Evolutionary conservation across 2,797 vertebrate genomes (phyloP), one percentile per base, ranked within the genome.

Genomic region (Acridotheres tristis): DNA sequence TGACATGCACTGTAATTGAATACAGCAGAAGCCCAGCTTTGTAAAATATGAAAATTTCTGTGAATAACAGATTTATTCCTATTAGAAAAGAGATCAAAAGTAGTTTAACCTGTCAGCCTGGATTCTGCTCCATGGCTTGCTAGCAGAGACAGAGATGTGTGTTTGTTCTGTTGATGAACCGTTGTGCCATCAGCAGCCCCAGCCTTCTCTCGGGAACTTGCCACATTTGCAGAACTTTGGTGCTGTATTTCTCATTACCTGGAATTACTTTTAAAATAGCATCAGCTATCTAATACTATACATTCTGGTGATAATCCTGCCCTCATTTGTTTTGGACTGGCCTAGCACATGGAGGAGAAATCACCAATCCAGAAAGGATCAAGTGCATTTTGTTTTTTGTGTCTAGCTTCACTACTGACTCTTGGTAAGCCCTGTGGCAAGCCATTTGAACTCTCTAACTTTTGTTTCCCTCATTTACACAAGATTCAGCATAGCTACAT

Each of bases 81-180:
- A 82, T 93, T 96, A 93, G 88, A 95, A 95, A 91, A 94, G 62
- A 93, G 74, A 95, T 91, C 91, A 79, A 90, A 94, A 93, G 83
- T 90, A 90, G 77, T 95, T 95, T 93, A 90, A 92, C 38, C 29
- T 79, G 83, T 91, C 77, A 95, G 68, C 71, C 71, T 91, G 81
- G 59, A 90, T 91, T 95, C 83, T 90, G 55, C 59, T 92, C 51
- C 90, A 36, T 82, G 88, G 86, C 86, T 93, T 91, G 57, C 94
- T 94, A 90, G 55, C 53, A 76, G 45, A 95, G 86, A 53, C 79
- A 94, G 80, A 69, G 54, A 54, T 93, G 30, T 69, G 63, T 67
- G 71, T 48, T 87, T 87, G 90, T 76, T 76, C 74, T 76, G 36
- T 50, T 84, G 65, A 53, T 77, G 66, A 94, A 88, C 66, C 38